These are phyloP conservation scores for Harpegnathos saltator DNA, from an alignment of 1,140 invertebrate species.

Conservation along the genomic window DNA sequence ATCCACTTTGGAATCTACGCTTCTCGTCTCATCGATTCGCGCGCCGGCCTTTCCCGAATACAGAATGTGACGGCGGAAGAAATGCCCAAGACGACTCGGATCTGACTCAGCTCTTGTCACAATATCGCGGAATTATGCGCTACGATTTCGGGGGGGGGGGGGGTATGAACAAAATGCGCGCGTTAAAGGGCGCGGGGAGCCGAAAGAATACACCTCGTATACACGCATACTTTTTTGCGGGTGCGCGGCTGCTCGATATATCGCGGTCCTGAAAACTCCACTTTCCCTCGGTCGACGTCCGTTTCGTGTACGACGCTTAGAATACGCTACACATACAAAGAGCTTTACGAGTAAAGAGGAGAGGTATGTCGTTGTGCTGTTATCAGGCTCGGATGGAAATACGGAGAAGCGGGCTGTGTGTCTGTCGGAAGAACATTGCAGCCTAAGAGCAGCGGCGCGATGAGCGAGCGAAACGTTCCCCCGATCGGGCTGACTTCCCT, in stretches of 20 bases:
- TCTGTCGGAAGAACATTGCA: slow-evolving; percentile 25
- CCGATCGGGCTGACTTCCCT: slow-evolving; percentile 8
- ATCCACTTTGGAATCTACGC: background rate
- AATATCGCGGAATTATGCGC: background rate
- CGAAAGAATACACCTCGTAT: slow-evolving; percentile 44
- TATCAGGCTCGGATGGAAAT: slow-evolving; percentile 56
- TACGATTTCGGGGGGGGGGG: background rate
- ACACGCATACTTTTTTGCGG: too few species aligned
- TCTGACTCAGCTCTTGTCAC: background rate
- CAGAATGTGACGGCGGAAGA: background rate
- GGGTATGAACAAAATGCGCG: too few species aligned
- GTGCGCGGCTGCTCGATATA: background rate
- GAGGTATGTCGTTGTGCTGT: slow-evolving; percentile 61
- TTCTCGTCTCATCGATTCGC: background rate
- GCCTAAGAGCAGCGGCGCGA: background rate
- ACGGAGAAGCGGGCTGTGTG: slow-evolving; percentile 22
- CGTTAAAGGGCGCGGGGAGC: background rate
- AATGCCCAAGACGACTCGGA: slow-evolving; percentile 2
- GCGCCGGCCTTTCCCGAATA: background rate
- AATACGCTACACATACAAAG: slow-evolving; percentile 51
- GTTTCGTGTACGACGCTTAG: slow-evolving; percentile 29
- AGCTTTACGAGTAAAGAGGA: slow-evolving; percentile 57
- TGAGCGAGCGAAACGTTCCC: slow-evolving; percentile 44
- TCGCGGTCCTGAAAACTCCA: slow-evolving; percentile 2
- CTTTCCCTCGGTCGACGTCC: slow-evolving; percentile 19